Evolutionary conservation across 2,113 vertebrate species (phyloP), one percentile per base, ranked within the genome.

Genomic region (Chascanopsetta lugubris): DNA sequence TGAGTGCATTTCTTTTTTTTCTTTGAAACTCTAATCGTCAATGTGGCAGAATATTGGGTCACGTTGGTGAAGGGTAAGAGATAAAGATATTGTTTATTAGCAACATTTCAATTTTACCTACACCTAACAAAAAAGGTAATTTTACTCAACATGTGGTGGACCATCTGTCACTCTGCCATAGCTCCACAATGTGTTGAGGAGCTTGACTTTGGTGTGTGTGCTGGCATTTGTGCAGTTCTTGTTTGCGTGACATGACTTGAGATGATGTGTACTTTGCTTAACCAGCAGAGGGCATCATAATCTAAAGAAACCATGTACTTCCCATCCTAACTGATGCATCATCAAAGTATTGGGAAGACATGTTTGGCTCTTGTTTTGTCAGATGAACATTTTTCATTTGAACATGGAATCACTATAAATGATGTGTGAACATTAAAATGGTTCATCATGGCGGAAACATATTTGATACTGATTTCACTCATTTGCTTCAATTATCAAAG

Each of bases 241-340:
- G 12, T 30, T 57, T 21, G 7, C 13, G 32, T 43, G 5, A 21
- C 3, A 1, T 7, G 10, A 24, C 10, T 18, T 21, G 25, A 65
- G 22, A 55, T 6, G 22, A 18, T 40, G 9, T 48, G 6, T 42
- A n/a, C 30, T 22, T 48, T 27, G 21, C 8, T 15, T 60, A 43
- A 32, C 85, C 87, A 89, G 72, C 62, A 88, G 88, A 75, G 77
- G 83, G 87, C 71, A n/a, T 13, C 50, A 57, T 59, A 15, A 26
- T 69, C 76, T 73, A 53, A 62, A 61, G 30, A 72, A 80, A 72
- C 5, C 12, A 15, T 13, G 29, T 27, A n/a, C 0, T 17, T 6
- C 0, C 20, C 24, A 18, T 60, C 27, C 26, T 6, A 51, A 65
- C 5, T 58, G 17, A 40, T 72, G 1, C 5, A n/a, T 34, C 12